These are phyloP conservation scores for Noctilio leporinus DNA, from an alignment of 2,113 vertebrate genomes.

Conservation along the genomic window DNA sequence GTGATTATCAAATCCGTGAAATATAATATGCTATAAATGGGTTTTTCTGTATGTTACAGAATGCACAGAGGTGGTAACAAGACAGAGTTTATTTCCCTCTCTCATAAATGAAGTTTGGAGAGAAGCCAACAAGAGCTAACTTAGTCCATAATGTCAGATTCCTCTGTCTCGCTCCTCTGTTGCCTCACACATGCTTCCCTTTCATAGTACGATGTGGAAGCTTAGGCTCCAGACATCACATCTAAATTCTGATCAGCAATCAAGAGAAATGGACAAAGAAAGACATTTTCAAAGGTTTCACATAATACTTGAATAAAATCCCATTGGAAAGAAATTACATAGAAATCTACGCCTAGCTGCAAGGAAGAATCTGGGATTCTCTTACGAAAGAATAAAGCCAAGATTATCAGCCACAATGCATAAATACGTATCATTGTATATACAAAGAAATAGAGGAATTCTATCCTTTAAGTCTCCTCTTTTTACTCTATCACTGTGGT, in stretches of 20 bases:
- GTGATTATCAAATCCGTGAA: not conserved
- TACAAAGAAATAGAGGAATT: not conserved
- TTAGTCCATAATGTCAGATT: not conserved
- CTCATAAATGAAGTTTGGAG: not conserved
- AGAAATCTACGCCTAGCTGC: not conserved
- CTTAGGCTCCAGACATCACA: not conserved
- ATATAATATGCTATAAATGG: not conserved
- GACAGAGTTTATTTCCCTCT: not conserved
- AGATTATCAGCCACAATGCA: not conserved
- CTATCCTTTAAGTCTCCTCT: not conserved
- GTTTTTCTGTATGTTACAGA: not conserved
- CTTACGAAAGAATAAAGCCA: not conserved
- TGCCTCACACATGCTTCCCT: not conserved
- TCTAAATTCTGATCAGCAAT: not conserved
- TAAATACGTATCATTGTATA: not conserved
- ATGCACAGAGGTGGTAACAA: not conserved
- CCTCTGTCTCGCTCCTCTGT: not conserved
- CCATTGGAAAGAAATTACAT: not conserved
- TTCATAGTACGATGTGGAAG: not conserved
- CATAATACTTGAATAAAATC: not conserved
- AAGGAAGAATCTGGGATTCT: not conserved
- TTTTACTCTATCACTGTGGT: not conserved
- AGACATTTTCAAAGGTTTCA: not conserved
- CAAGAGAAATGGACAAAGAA: not conserved
- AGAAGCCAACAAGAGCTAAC: not conserved